These are phyloP conservation scores for Meloidogyne exigua DNA, from an alignment of 1,140 invertebrate genomes.

Conservation along the genomic window DNA sequence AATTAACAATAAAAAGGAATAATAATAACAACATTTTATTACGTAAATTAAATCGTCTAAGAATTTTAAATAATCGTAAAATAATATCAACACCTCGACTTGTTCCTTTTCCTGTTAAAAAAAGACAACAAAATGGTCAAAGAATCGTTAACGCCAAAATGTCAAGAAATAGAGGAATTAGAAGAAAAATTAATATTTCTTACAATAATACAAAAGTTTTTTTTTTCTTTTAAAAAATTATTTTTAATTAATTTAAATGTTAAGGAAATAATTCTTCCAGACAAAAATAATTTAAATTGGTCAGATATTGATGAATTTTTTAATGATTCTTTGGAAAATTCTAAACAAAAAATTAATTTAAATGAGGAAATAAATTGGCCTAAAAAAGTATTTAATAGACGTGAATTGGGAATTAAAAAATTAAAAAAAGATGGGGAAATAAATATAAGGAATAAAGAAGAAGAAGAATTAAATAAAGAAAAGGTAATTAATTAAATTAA, in stretches of 20 bases:
- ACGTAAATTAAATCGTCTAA: not conserved
- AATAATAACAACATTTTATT: not conserved
- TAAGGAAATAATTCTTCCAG: conserved; percentile 1
- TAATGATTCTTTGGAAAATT: not conserved
- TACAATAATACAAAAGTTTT: not conserved
- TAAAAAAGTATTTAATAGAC: conserved; percentile 1
- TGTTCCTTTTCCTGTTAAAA: conserved; percentile 1
- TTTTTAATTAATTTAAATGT: not conserved
- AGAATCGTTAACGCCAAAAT: not conserved
- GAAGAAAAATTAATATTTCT: not conserved
- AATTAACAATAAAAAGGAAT: not conserved
- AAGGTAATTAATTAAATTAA: not conserved
- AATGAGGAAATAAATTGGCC: not conserved
- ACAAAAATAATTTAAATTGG: not conserved
- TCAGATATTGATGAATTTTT: conserved; percentile 8
- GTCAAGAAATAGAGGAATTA: not conserved
- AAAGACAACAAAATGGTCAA: conserved; percentile 4
- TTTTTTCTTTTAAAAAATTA: not conserved
- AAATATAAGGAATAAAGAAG: not conserved
- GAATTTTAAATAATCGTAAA: not conserved
- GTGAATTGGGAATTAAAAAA: conserved; percentile 25
- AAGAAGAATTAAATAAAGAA: conserved; percentile 5
- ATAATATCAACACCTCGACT: not conserved
- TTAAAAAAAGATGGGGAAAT: not conserved
- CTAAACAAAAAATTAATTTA: not conserved